Conservation (phyloP, 2,113 vertebrate genomes). For the Cololabis saira region DNA sequence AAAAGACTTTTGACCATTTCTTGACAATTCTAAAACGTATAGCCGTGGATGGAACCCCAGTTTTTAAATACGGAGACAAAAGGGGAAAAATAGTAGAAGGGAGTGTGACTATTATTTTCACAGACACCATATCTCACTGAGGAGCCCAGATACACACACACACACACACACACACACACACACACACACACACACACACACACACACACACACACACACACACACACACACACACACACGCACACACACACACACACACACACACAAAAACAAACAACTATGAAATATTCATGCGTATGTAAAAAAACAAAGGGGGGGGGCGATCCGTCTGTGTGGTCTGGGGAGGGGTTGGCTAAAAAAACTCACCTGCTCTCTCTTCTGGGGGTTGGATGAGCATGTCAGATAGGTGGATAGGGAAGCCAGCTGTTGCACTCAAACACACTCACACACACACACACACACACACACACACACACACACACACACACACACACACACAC, state of each 20-base stretch:
- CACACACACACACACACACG: no score
- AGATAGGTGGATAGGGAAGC: slow-evolving; percentile 65
- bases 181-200: slow-evolving; percentile 9
- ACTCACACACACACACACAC: slow-evolving; percentile 31
- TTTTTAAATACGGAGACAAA: slow-evolving; percentile 35
- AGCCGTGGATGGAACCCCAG: slow-evolving; percentile 24
- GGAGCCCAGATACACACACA: neutral
- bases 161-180: slow-evolving; percentile 8
- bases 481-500: slow-evolving; percentile 30
- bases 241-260: no score
- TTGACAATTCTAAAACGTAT: neutral
- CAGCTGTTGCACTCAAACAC: slow-evolving; percentile 73
- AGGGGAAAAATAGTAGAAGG: slow-evolving; percentile 36
- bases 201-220: slow-evolving; percentile 14
- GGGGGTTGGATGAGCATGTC: slow-evolving; percentile 39
- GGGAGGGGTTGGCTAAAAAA: slow-evolving; percentile 42
- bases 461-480: no score
- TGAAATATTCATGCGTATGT: slow-evolving; percentile 77
- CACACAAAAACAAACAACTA: slow-evolving; percentile 19
- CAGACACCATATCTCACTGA: slow-evolving; percentile 25
- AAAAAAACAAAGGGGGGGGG: slow-evolving; percentile 47
- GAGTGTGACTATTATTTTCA: slow-evolving; percentile 29
- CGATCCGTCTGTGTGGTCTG: slow-evolving; percentile 32
- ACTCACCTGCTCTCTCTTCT: slow-evolving; percentile 69
- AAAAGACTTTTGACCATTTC: neutral